phyloP scores from a whole-genome alignment of 2,797 vertebrate species.

The Tenualosa thibaudeaui region DNA sequence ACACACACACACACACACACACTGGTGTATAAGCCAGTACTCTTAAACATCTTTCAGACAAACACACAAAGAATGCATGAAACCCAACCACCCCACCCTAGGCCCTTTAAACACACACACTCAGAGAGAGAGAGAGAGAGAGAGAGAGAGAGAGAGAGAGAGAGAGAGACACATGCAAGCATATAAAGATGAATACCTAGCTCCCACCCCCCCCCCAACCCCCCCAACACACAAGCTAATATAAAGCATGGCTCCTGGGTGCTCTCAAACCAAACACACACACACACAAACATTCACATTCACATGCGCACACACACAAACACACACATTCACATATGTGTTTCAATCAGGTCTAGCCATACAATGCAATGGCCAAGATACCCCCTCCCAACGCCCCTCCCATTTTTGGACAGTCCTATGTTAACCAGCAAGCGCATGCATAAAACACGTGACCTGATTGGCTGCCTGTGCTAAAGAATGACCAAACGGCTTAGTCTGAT shows the following conservation, averaged over 20 bases:
- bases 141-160: no score
- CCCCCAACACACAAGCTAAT: no score
- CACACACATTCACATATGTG: not conserved
- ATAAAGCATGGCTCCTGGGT: no score
- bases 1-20: no score
- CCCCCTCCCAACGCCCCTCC: no score
- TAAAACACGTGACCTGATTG: not conserved
- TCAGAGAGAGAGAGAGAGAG: no score
- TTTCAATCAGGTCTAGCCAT: not conserved
- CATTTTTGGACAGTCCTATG: not conserved
- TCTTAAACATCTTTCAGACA: slow-evolving; percentile 4
- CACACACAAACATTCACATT: no score
- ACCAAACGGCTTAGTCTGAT: not conserved
- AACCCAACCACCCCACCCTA: not conserved
- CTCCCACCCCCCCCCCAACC: no score
- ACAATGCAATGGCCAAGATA: not conserved
- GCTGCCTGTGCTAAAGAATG: not conserved
- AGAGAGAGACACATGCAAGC: no score
- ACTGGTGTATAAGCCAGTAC: not conserved
- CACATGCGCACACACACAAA: no score
- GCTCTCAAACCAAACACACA: no score
- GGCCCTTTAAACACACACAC: no score
- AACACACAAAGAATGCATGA: not conserved
- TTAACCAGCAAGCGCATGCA: not conserved
- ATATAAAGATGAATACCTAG: not conserved